Evolutionary conservation across 2,113 vertebrate species (phyloP).

Genomic region (Prunella fulvescens): DNA sequence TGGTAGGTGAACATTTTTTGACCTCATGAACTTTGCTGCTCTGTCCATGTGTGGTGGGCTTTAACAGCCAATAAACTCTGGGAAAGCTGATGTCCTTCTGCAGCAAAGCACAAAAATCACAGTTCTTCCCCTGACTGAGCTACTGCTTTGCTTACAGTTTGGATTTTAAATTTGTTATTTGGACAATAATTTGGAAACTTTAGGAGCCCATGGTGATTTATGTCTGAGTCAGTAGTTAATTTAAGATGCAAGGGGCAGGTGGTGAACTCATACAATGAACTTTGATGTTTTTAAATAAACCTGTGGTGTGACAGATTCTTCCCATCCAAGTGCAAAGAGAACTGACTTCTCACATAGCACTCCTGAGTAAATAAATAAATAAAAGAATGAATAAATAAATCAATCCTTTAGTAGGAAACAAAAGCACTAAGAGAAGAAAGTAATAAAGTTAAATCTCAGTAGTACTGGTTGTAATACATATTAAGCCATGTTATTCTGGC

Average conservation of each 20-base stretch:
- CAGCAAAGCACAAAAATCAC: neutral
- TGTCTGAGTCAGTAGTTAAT: neutral
- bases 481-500: neutral
- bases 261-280: neutral
- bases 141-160: neutral
- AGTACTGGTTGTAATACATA: neutral
- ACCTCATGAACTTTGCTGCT: slow-evolving; percentile 64
- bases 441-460: neutral
- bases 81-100: neutral
- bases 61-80: slow-evolving; percentile 34
- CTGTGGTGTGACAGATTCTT: neutral
- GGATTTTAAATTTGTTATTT: neutral
- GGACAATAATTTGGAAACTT: neutral
- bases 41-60: slow-evolving; percentile 34
- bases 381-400: neutral
- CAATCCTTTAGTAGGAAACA: neutral
- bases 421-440: neutral
- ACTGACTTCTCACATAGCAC: neutral
- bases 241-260: neutral
- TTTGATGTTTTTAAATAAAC: neutral
- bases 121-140: neutral
- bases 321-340: neutral
- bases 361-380: neutral
- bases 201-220: neutral
- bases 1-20: slow-evolving; percentile 70